Conservation (phyloP, 1,140 invertebrate species). For the Rhopalosiphum maidis region DNA sequence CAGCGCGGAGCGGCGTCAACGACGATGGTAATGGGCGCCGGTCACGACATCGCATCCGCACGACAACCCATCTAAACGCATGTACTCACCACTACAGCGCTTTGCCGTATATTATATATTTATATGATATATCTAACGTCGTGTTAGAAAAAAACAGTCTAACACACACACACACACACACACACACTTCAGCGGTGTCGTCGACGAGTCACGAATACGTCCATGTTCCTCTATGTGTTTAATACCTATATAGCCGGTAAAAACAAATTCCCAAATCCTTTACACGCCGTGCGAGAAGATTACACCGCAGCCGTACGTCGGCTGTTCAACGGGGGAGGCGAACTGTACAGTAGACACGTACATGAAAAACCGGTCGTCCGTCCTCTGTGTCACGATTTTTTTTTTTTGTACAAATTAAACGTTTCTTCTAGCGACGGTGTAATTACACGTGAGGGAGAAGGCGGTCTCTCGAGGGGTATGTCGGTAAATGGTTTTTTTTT, state of each 20-base stretch:
- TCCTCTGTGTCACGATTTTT: constrained; percentile 54
- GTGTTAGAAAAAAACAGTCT: background rate
- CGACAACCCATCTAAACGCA: constrained; percentile 33
- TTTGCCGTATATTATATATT: background rate
- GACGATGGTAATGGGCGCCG: constrained; percentile 39
- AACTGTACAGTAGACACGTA: background rate
- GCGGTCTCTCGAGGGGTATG: constrained; percentile 46
- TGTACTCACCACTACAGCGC: background rate
- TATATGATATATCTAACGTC: background rate
- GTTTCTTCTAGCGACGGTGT: constrained; percentile 38
- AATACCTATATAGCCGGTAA: background rate
- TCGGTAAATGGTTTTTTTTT: constrained; percentile 49
- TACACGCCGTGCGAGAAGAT: background rate
- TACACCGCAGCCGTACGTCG: background rate
- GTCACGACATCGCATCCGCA: constrained; percentile 49
- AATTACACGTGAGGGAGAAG: constrained; percentile 39
- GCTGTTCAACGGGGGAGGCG: background rate
- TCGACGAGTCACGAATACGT: constrained; percentile 43
- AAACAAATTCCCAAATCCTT: constrained; percentile 28
- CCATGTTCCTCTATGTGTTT: background rate
- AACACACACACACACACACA: background rate
- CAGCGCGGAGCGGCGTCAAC: background rate
- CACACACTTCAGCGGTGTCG: background rate
- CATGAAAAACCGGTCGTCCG: constrained; percentile 50
- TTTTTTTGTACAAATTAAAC: constrained; percentile 52